Conservation (phyloP, 2,113 vertebrate species). For the Onychostoma macrolepis region DNA sequence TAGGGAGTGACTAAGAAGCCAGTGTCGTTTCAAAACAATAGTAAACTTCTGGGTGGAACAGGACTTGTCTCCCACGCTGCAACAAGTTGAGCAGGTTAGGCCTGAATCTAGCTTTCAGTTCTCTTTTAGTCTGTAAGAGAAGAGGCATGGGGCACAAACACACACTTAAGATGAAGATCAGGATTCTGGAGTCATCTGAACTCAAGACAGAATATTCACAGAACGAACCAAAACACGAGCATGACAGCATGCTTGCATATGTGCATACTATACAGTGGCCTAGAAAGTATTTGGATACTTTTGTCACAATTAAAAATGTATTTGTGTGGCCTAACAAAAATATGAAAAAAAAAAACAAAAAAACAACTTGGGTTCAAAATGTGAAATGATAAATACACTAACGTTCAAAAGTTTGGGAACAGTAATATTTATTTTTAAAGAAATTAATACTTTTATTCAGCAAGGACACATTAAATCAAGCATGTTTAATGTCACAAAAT, state of each 20-base stretch:
- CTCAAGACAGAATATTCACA: slow-evolving; percentile 56
- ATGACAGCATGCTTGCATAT: slow-evolving; percentile 5
- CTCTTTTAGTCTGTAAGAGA: slow-evolving; percentile 54
- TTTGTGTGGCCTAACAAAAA: neutral
- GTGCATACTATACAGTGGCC: slow-evolving; percentile 44
- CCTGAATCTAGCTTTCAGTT: slow-evolving; percentile 62
- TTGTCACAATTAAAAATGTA: neutral
- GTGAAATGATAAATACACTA: neutral
- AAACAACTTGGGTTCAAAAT: neutral
- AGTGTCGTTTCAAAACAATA: slow-evolving; percentile 66
- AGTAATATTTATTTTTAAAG: slow-evolving; percentile 27
- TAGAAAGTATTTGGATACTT: neutral
- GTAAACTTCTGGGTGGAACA: slow-evolving; percentile 59
- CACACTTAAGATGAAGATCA: slow-evolving; percentile 55
- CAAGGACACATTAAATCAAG: neutral
- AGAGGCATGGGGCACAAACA: slow-evolving; percentile 19
- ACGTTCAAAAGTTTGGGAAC: slow-evolving; percentile 54
- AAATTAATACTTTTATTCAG: neutral
- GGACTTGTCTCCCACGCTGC: slow-evolving; percentile 52
- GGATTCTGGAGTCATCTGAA: slow-evolving; percentile 49
- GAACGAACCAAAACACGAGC: neutral
- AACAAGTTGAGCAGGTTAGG: slow-evolving; percentile 78
- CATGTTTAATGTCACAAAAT: neutral
- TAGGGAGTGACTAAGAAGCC: slow-evolving; percentile 54
- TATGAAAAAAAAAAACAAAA: no score